Evolutionary conservation across 2,797 vertebrate genomes (phyloP), one percentile per base, ranked within the genome.

Genomic region (Amazonetta brasiliensis): DNA sequence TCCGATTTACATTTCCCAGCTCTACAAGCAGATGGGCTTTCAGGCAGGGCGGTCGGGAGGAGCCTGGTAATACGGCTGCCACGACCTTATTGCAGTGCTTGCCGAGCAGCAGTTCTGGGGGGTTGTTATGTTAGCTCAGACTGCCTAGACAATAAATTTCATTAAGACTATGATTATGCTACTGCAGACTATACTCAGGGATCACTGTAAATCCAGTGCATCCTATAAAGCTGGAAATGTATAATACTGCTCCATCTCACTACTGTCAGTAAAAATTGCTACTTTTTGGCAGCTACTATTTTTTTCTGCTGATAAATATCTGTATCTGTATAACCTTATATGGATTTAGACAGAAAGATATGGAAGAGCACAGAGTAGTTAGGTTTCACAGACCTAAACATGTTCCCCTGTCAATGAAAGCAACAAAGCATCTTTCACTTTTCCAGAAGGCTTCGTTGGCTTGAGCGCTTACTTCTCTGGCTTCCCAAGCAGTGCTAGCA

Each of bases 1-100:
- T 94, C 96, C 90, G 81, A 98, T 98, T 98, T 97, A 66, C 86
- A 59, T 93, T 93, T 94, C 90, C 88, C 86, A 87, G 94, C 92
- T 74, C 75, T 72, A 41, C 84, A 87, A 95, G 93, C 93, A 96
- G 96, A 96, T 95, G 95, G 92, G 82, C 84, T 96, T 93, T 90
- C 77, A 96, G 93, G 97, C 69, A 84, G 13, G 22, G 1, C 22
- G 4, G 79, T 82, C 6, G 14, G 84, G 92, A 92, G 82, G 76
- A 91, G 81, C 89, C 87, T 92, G 77, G 74, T 75, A 87, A 60
- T 91, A 92, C 76, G 35, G 48, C 79, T 82, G 79, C 90, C 78
- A 35, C 77, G 87, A 94, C 56, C 89, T 89, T 83, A 73, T 81
- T 95, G n/a, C 72, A 78, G 69, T 28, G 59, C 91, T 80, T 52